Percentiles rank a stretch among this genome's conserved stretches.
Conservation (phyloP, 1,140 invertebrate species). For the Drosophila auraria region DNA sequence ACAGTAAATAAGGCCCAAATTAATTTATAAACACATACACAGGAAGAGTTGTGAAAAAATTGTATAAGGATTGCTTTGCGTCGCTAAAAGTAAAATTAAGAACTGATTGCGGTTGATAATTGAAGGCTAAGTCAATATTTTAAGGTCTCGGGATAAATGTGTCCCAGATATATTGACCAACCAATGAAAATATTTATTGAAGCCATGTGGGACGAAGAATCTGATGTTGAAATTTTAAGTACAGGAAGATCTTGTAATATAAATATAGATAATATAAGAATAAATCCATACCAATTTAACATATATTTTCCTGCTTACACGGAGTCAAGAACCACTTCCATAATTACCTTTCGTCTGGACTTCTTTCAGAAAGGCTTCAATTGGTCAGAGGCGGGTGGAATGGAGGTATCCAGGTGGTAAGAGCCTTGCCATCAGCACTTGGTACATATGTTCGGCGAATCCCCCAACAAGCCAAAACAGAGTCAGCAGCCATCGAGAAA, state of each 20-base stretch:
- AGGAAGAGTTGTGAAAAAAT: constrained; percentile 2
- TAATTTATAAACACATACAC: constrained; percentile 52
- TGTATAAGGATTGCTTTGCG: constrained; percentile 2
- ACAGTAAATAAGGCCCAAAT: constrained; percentile 53
- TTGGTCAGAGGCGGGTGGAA: not conserved
- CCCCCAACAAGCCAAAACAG: constrained; percentile 21
- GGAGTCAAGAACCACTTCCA: not conserved
- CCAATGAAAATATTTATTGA: not conserved
- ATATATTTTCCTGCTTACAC: not conserved
- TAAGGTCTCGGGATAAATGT: too few relatives aligned
- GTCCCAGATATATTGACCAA: not conserved
- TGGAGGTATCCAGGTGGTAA: constrained; percentile 2
- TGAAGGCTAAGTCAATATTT: constrained; percentile 25
- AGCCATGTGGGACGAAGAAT: too few relatives aligned
- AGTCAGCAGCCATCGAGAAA: constrained; percentile 11
- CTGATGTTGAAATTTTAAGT: too few relatives aligned
- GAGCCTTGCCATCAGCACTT: constrained; percentile 1
- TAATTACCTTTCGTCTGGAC: not conserved
- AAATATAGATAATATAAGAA: too few relatives aligned
- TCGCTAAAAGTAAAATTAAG: constrained; percentile 32
- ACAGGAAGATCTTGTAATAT: not conserved
- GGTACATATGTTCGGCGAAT: constrained; percentile 5
- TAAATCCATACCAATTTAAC: not conserved
- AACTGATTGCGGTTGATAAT: constrained; percentile 54
- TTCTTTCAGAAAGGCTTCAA: not conserved